A percentile compares a stretch with the other conserved stretches of the same genome.
Evolutionary conservation across 2,888 invertebrate species (phyloP).

Genomic region (Eugnorisma glareosa): DNA sequence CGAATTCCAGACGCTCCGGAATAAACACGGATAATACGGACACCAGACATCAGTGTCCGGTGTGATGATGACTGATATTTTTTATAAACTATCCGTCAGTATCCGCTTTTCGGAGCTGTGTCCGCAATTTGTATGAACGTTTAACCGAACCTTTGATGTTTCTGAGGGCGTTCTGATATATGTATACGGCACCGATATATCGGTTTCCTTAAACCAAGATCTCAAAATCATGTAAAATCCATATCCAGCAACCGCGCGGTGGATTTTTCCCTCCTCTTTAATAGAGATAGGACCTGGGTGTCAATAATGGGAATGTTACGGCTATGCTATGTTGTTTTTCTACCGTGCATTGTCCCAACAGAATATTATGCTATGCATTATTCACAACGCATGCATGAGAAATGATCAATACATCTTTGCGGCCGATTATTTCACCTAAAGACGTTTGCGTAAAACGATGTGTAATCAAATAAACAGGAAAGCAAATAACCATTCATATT

Average conservation of each 20-base stretch:
- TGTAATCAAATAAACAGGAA: slow-evolving; percentile 26
- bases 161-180: slow-evolving; percentile 1
- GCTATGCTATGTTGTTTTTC: neutral
- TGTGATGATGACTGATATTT: neutral
- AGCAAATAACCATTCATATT: slow-evolving; percentile 13
- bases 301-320: neutral
- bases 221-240: neutral
- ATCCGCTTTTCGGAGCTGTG: neutral
- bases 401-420: neutral
- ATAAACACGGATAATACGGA: neutral
- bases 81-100: neutral
- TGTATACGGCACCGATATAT: neutral
- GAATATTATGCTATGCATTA: neutral
- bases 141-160: neutral
- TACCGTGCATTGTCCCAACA: neutral
- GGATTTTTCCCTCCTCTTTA: neutral
- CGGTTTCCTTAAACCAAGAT: neutral
- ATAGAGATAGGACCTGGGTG: neutral
- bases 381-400: neutral
- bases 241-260: neutral
- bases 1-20: neutral
- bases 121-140: neutral
- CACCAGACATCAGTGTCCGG: too few relatives aligned
- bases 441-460: neutral
- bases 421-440: neutral